phyloP scores from a whole-genome alignment of 2,113 vertebrate species.

The Corythoichthys intestinalis region DNA sequence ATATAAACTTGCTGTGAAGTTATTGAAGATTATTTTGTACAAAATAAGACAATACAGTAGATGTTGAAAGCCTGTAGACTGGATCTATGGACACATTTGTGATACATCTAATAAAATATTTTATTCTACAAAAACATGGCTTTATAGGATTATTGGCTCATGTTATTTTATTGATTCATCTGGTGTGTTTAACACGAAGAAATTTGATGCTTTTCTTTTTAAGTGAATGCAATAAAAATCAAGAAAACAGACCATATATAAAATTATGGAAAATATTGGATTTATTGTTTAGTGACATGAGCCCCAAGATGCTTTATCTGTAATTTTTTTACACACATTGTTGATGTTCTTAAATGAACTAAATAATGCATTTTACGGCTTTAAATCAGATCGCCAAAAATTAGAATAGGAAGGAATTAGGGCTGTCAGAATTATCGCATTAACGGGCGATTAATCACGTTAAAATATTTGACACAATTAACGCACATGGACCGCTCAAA shows the following conservation, averaged over 20 bases:
- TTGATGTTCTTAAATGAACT: not conserved
- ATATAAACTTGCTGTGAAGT: slow-evolving; percentile 49
- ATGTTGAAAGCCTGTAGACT: slow-evolving; percentile 9
- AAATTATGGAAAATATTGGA: not conserved
- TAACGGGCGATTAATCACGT: no score
- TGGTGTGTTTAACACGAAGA: slow-evolving; percentile 1
- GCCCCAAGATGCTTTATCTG: not conserved
- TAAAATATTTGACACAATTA: no score
- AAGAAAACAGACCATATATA: not conserved
- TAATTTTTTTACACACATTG: not conserved
- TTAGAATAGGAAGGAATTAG: not conserved
- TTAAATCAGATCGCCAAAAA: not conserved
- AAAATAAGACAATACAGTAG: not conserved
- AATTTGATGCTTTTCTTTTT: not conserved
- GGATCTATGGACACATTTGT: slow-evolving; percentile 29
- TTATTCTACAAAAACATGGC: not conserved
- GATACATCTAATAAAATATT: slow-evolving; percentile 7
- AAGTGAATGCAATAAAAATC: no score
- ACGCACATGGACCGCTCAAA: no score
- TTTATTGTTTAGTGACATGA: not conserved
- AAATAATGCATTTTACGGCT: not conserved
- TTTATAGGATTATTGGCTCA: not conserved
- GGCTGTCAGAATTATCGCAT: no score
- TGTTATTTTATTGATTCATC: not conserved
- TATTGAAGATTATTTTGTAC: not conserved